A percentile compares a stretch with the other conserved stretches of the same genome.
These are phyloP conservation scores for Muscicapa striata DNA, from an alignment of 2,797 vertebrate genomes.

Conservation along the genomic window DNA sequence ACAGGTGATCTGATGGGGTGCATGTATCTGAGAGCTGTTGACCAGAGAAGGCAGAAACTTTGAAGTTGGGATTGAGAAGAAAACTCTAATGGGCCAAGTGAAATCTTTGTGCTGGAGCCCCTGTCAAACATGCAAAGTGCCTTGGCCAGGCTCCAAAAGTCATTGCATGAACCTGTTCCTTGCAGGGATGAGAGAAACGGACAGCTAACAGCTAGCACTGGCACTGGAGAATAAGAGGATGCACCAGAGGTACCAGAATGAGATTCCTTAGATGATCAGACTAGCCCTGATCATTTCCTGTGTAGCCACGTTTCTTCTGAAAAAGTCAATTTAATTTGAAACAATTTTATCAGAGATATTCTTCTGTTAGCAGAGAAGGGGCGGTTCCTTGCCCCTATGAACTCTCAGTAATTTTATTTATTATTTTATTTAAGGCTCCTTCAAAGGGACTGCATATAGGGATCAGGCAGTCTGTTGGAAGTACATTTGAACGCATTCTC, in stretches of 20 bases:
- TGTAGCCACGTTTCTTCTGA: accelerated
- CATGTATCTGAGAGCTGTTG: accelerated
- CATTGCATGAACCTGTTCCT: not conserved
- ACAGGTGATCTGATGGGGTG: accelerated
- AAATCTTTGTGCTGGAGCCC: not conserved
- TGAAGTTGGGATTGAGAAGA: not conserved
- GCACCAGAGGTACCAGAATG: not conserved
- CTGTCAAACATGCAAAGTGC: not conserved
- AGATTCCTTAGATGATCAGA: not conserved
- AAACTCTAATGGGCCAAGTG: not conserved
- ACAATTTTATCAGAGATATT: not conserved
- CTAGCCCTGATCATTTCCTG: not conserved
- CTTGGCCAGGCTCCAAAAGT: not conserved
- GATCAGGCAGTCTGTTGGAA: not conserved
- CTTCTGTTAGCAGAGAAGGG: not conserved
- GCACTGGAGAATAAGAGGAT: not conserved
- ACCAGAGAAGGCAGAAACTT: not conserved
- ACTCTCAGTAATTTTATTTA: not conserved
- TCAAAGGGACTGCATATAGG: not conserved
- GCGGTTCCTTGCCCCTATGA: not conserved
- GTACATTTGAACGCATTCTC: not conserved
- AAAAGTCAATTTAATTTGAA: not conserved
- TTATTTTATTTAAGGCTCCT: not conserved
- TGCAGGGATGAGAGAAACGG: not conserved
- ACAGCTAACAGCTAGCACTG: not conserved